Base-by-base conservation (phyloP, 2,113 vertebrate genomes). In the Ameiurus melas region DNA sequence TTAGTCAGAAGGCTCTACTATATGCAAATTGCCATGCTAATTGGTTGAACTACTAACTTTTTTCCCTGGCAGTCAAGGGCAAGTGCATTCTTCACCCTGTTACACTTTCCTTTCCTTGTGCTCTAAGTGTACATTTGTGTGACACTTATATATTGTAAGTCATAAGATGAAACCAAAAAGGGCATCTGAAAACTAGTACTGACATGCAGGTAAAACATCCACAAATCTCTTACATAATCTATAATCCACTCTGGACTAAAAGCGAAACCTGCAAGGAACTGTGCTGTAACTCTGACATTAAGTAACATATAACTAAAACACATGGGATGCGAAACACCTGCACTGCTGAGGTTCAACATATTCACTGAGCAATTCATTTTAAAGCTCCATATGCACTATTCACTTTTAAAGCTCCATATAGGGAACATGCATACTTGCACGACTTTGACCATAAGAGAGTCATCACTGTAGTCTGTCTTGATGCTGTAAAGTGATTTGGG, bases 401-500 rank as follows among this genome's bases (percentile, higher is more conserved):
- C 47, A 51, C 47, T 66, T 53, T 64, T 22, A 53, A 85, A 53
- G 66, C 51, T 53, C 66, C 58, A 25, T 47, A 27, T 27, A 51
- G 22, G 27, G 20, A 64, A 86, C 27, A 64, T 27, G 20, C 70
- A 39, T 75, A 33, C 22, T 58, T 64, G 6, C 30, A 81, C 5
- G 22, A 8, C 62, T 53, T 68, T 7, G 73, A 60, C 73, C 71
- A 53, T 66, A 51, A 68, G 83, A 85, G 84, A 85, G 82, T 80
- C 83, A 68, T 89, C 83, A 79, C 30, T 5, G 51, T 36, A 62
- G 88, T 43, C 27, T 57, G 36, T 36, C 25, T 71, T 80, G 64
- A 58, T 85, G 88, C 43, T 53, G 55, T 64, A 64, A 89, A 87
- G 68, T 62, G 68, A 75, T 82, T 85, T 85, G 77, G 70, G 88